Evolutionary conservation across 2,797 vertebrate genomes (phyloP), one percentile per base, ranked within the genome.

Genomic region (Poeciliopsis gracilis): DNA sequence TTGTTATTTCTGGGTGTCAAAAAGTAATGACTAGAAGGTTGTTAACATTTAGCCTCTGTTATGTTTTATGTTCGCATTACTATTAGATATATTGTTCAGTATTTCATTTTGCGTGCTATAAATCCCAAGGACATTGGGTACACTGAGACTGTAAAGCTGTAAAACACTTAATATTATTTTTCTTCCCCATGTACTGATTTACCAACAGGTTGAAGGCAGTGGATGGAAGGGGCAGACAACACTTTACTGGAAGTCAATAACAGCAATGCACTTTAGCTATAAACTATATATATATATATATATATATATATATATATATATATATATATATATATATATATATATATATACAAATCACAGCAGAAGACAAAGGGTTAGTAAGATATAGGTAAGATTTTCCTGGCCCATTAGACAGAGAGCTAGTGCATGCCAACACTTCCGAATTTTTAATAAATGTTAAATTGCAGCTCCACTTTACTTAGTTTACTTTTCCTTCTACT

Each of bases 21-120:
- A 71, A 79, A 77, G 72, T 74, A 73, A 79, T 72, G 70, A 82
- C 73, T 45, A 12, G 46, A 53, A 77, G 73, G 81, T 85, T 87
- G 86, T 89, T 82, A 85, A 88, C 80, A 18, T 46, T 76, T 66
- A 87, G 76, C 87, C 76, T 77, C 43, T 76, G 63, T 81, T 57
- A 76, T 74, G 51, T 82, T 91, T 88, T 90, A 87, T 63, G 84
- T 43, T 72, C 69, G 15, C 57, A 47, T 77, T 59, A 55, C 49
- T 13, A 7, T 43, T 69, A 78, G 84, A 88, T 73, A 73, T 81
- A 87, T 85, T 43, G 83, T 83, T 55, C 63, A 51, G 53, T 70
- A 45, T 80, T 82, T 79, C 30, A 73, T 74, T 38, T 67, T 67
- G 75, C 13, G 11, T 59, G 80, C 51, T 45, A 88, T 90, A 82